These are phyloP conservation scores for Phthorimaea operculella DNA, from an alignment of 1,140 invertebrate species.

Conservation along the genomic window DNA sequence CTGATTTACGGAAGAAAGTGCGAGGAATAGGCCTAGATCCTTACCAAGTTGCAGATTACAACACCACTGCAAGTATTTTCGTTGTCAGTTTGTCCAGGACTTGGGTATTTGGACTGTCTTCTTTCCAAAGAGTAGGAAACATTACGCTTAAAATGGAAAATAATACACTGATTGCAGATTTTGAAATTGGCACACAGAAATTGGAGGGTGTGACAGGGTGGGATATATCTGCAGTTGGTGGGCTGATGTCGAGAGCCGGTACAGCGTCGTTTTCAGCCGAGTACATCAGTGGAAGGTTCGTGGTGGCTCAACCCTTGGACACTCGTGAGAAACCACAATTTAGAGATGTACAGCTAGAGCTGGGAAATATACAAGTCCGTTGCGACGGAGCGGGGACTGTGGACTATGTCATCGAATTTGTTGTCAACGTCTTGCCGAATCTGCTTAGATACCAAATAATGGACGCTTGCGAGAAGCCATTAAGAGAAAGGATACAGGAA, in stretches of 20 bases:
- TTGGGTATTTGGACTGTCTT: constrained; percentile 81
- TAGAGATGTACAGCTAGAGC: constrained; percentile 78
- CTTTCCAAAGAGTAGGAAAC: constrained; percentile 84
- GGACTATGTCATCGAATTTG: constrained; percentile 83
- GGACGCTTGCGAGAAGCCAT: constrained; percentile 80
- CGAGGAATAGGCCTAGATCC: constrained; percentile 79
- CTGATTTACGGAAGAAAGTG: constrained; percentile 77
- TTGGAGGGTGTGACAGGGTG: constrained; percentile 80
- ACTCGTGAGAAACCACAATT: constrained; percentile 77
- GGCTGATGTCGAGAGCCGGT: constrained; percentile 76
- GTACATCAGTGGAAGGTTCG: constrained; percentile 74
- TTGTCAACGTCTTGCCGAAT: constrained; percentile 83
- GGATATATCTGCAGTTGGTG: constrained; percentile 76
- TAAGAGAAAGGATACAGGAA: constrained; percentile 75
- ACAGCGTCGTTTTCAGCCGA: constrained; percentile 80
- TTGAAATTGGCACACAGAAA: constrained; percentile 83
- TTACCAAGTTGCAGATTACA: constrained; percentile 76
- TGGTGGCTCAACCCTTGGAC: constrained; percentile 80
- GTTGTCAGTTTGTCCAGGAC: constrained; percentile 76
- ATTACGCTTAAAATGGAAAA: constrained; percentile 79
- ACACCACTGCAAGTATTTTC: constrained; percentile 75
- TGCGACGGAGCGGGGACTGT: constrained; percentile 82
- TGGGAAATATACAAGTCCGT: constrained; percentile 84
- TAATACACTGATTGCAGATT: constrained; percentile 72
- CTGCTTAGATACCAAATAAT: constrained; percentile 85